phyloP scores from a whole-genome alignment of 1,140 invertebrate species.

The Subanguina moxae region DNA sequence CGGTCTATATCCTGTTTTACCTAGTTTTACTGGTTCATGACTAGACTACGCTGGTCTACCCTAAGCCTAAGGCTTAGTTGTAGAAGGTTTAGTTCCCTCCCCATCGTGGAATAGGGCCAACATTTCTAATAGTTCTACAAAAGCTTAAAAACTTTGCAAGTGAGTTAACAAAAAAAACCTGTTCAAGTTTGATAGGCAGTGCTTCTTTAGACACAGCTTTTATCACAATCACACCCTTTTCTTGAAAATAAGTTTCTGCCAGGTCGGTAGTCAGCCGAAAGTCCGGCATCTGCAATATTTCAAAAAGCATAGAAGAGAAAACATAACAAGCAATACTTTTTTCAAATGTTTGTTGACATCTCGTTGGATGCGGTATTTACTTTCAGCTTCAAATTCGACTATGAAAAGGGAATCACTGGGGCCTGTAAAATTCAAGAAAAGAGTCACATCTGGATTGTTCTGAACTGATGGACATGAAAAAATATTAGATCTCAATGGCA shows the following conservation, averaged over 20 bases:
- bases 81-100: too few species aligned
- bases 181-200: slow-evolving; percentile 32
- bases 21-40: too few species aligned
- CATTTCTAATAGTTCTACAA: too few species aligned
- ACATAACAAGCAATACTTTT: slow-evolving; percentile 35
- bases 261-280: neutral
- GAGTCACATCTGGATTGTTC: slow-evolving; percentile 46
- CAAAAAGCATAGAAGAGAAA: too few species aligned
- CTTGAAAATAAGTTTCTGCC: slow-evolving; percentile 36
- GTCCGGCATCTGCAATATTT: slow-evolving; percentile 33
- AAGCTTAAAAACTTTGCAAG: neutral
- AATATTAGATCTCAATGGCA: too few species aligned
- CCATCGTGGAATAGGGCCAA: too few species aligned
- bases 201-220: slow-evolving; percentile 21
- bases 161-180: too few species aligned
- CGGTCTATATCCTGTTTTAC: too few species aligned
- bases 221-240: slow-evolving; percentile 44
- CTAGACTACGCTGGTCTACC: too few species aligned
- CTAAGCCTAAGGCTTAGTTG: too few species aligned
- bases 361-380: neutral
- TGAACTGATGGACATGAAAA: slow-evolving; percentile 15
- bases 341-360: slow-evolving; percentile 45
- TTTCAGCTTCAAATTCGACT: slow-evolving; percentile 41
- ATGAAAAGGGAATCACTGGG: slow-evolving; percentile 50
- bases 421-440: slow-evolving; percentile 46